Evolutionary conservation across 2,888 invertebrate species (phyloP).

Genomic region (Macrosiphum euphorbiae): DNA sequence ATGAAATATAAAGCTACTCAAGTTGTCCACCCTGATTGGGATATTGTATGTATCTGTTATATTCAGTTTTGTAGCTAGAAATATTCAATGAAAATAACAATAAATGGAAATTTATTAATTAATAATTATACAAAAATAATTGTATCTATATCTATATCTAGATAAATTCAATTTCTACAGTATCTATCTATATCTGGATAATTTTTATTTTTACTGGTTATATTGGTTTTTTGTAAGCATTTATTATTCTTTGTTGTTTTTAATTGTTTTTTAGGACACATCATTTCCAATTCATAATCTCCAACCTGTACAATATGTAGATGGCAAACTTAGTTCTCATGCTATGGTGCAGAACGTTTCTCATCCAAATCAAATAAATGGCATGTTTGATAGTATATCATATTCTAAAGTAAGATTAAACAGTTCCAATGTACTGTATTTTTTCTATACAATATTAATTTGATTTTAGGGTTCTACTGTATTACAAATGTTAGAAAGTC

Average conservation of each 20-base stretch:
- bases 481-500: conserved; percentile 88
- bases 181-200: no score
- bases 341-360: conserved; percentile 88
- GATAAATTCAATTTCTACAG: no score
- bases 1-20: conserved; percentile 86
- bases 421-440: not conserved
- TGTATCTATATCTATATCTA: no score
- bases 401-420: conserved; percentile 82
- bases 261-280: conserved; percentile 75
- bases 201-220: no score
- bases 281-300: conserved; percentile 81
- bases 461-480: conserved; percentile 73
- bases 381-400: conserved; percentile 91
- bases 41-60: conserved; percentile 75
- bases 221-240: not conserved
- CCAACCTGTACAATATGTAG: conserved; percentile 80
- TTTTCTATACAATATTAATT: conserved; percentile 36
- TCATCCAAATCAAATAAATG: conserved; percentile 90
- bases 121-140: no score
- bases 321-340: conserved; percentile 87
- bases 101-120: no score
- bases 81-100: no score
- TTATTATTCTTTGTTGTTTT: conserved; percentile 6
- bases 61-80: no score
- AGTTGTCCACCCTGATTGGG: conserved; percentile 82